phyloP scores from a whole-genome alignment of 2,113 vertebrate genomes.

The Prochilodus magdalenae region DNA sequence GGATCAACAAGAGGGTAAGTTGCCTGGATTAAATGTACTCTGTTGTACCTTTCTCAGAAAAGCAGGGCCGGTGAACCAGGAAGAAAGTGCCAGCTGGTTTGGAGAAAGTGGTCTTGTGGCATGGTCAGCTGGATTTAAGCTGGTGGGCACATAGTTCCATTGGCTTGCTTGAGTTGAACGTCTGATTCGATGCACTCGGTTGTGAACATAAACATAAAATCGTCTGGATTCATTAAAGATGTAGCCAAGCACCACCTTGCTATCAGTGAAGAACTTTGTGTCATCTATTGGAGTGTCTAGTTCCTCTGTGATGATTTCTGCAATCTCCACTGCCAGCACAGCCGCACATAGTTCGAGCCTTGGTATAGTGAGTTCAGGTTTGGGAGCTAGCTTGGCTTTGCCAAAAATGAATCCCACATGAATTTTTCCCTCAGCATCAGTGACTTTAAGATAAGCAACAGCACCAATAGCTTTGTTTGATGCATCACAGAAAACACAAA shows the following conservation, averaged over 20 bases:
- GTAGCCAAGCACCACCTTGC: background rate
- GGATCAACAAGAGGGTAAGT: slow-evolving; percentile 22
- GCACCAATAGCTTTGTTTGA: slow-evolving; percentile 29
- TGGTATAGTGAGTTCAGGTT: slow-evolving; percentile 37
- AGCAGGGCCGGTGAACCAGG: background rate
- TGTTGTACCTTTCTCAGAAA: background rate
- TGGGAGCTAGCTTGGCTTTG: slow-evolving; percentile 39
- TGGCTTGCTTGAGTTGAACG: background rate
- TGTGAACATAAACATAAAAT: slow-evolving; percentile 47
- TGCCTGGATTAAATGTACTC: background rate
- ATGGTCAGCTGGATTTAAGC: slow-evolving; percentile 36
- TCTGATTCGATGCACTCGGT: slow-evolving; percentile 17
- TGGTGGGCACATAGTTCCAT: slow-evolving; percentile 33
- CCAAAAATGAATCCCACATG: slow-evolving; percentile 37
- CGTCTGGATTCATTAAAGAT: slow-evolving; percentile 30
- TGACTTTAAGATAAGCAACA: slow-evolving; percentile 51
- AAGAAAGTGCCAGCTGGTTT: background rate
- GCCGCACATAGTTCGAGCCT: slow-evolving; percentile 45
- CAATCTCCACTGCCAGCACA: slow-evolving; percentile 23
- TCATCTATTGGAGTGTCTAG: background rate
- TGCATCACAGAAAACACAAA: slow-evolving; percentile 49
- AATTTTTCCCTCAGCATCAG: slow-evolving; percentile 29
- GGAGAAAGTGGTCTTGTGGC: background rate
- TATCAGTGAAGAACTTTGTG: slow-evolving; percentile 18
- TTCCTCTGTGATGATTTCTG: slow-evolving; percentile 11